Evolutionary conservation across 1,140 invertebrate species (phyloP), one percentile per base, ranked within the genome.

Genomic region (Zaprionus nigranus): DNA sequence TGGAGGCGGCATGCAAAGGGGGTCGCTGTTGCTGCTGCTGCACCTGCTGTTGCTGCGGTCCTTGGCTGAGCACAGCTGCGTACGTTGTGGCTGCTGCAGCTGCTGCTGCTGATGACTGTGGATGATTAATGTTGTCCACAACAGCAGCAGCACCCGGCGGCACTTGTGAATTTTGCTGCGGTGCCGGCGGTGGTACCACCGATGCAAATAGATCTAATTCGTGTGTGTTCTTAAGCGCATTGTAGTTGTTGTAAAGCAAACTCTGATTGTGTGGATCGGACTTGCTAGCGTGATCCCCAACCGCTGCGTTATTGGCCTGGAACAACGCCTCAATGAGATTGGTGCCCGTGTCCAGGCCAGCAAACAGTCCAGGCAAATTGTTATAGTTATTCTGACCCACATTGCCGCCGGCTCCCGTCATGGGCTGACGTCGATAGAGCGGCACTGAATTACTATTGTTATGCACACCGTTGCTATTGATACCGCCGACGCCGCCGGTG

Each of bases 351-450:
- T 84, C 81, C 57, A 92, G 22, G 1, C 78, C 75, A 9, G 81
- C 38, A 30, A 83, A 67, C 15, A 84, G 58, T 3, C 88, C 81
- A 1, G 80, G 82, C 78, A 87, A 91, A 56, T 76, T 84, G 81
- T 79, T 88, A 73, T 71, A 90, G 73, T 49, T 85, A 15, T 90
- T 92, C 56, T 90, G 92, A 0, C 59, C 88, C 84, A 66, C 92
- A 69, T 78, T 93, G 36, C 78, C 65, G 60, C 70, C 86, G 17
- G 75, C 61, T 61, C 72, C 86, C 12, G 90, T 40, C 64, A 90
- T 74, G 13, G 92, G 91, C 75, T 94, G 94, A 5, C 94, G 85
- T 15, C 93, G 87, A 68, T 94, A 94, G 17, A 94, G 78, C 1
- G 94, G 94, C 59, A 93, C 92, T 5, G 93, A 94, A 51, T 56